These are phyloP conservation scores for Reinhardtius hippoglossoides DNA, from an alignment of 2,113 vertebrate species.

Conservation along the genomic window DNA sequence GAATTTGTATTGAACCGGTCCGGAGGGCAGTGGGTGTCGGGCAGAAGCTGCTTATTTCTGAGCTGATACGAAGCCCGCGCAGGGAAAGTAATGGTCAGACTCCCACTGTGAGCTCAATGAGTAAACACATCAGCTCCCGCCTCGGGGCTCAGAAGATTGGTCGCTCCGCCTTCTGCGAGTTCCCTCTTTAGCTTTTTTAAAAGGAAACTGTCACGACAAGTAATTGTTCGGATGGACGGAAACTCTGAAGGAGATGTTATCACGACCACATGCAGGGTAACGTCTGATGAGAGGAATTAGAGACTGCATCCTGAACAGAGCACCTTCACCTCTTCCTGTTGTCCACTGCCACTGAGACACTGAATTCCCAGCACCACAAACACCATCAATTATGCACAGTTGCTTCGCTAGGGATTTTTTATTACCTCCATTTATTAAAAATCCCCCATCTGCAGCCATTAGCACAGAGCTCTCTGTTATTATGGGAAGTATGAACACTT, in stretches of 20 bases:
- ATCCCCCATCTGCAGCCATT: slow-evolving; percentile 30
- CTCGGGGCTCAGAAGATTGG: slow-evolving; percentile 28
- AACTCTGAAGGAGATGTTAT: neutral
- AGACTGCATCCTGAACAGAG: neutral
- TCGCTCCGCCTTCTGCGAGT: slow-evolving; percentile 12
- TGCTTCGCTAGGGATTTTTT: neutral
- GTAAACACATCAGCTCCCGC: slow-evolving; percentile 62
- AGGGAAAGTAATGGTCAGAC: slow-evolving; percentile 63
- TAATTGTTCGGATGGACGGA: neutral
- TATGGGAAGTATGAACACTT: slow-evolving; percentile 31
- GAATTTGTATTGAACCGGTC: slow-evolving; percentile 68
- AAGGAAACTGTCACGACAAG: slow-evolving; percentile 15
- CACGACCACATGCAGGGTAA: neutral
- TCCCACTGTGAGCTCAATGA: slow-evolving; percentile 40
- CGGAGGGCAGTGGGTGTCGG: slow-evolving; percentile 31
- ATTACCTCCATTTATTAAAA: slow-evolving; percentile 25
- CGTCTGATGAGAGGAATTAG: neutral
- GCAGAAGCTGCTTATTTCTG: slow-evolving; percentile 60
- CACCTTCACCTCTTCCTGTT: neutral
- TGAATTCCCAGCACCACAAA: slow-evolving; percentile 15
- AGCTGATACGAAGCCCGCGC: slow-evolving; percentile 43
- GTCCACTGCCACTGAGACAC: neutral
- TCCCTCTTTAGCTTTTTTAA: slow-evolving; percentile 29
- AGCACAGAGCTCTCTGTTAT: slow-evolving; percentile 19
- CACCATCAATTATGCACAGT: slow-evolving; percentile 35